Evolutionary conservation across 2,113 vertebrate species (phyloP).

Genomic region (Scortum barcoo): DNA sequence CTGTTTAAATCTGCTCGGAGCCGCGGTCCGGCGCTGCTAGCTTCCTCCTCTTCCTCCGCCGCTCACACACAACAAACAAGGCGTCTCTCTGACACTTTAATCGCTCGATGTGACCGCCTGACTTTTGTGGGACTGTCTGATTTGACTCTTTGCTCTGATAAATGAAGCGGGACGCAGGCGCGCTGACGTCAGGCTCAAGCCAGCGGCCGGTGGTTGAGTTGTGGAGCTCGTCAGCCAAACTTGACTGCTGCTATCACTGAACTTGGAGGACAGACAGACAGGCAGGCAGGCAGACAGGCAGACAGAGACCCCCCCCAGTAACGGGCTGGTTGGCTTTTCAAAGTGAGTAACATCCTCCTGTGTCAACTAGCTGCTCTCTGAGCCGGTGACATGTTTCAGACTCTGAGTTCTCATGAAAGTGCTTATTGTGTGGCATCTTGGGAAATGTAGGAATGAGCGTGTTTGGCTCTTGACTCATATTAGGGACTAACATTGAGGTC

Average conservation of each 20-base stretch:
- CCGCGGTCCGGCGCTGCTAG: background rate
- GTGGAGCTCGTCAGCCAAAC: conserved; percentile 3
- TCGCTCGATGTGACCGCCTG: no score
- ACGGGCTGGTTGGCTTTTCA: background rate
- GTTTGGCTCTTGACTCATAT: background rate
- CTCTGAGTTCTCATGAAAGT: background rate
- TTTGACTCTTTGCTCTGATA: background rate
- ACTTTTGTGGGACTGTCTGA: no score
- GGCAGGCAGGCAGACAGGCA: no score
- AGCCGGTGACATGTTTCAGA: background rate
- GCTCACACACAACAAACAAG: conserved; percentile 47
- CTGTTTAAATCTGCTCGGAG: conserved; percentile 42
- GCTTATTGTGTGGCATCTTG: background rate
- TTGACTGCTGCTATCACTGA: conserved; percentile 23
- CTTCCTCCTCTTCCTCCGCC: conserved; percentile 36
- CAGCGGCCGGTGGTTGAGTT: background rate
- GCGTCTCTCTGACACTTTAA: no score
- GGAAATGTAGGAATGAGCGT: background rate
- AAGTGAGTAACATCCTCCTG: conserved; percentile 9
- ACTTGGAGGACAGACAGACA: background rate
- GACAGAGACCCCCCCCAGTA: background rate
- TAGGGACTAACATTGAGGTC: background rate
- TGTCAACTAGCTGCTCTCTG: background rate
- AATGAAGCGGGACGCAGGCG: background rate
- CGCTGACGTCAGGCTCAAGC: background rate